Evolutionary conservation across 2,113 vertebrate genomes (phyloP), one percentile per base, ranked within the genome.

Genomic region (Onychorhynchus coronatus): DNA sequence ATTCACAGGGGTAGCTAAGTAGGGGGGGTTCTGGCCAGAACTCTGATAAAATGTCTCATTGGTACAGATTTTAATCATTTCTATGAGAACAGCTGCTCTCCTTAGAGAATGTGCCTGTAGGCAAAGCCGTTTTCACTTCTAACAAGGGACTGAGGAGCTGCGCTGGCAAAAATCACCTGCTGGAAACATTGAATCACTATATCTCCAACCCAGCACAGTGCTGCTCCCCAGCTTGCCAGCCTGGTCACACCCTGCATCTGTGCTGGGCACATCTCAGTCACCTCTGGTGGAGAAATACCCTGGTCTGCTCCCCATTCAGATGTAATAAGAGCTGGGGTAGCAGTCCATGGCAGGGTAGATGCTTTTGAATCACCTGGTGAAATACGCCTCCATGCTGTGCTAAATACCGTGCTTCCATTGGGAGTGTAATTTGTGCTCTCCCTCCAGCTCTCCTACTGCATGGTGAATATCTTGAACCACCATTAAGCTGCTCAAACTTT

Each of bases 1-100:
- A 91, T 63, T 75, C 81, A 68, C 17, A n/a, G 66, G 41, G 79
- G 66, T 88, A 91, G 61, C 44, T 55, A 68, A 74, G 55, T 23
- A 71, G 56, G 42, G 33, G 61, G 21, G 33, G 2, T 77, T 88
- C 90, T 93, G 88, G 91, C 74, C 87, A 88, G 66, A 89, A 76
- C 23, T 59, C 85, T 93, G 95, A 93, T 96, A 96, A 95, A 96
- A 94, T 63, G 47, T 84, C 95, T 90, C 19, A 0, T 76, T 95
- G 82, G 93, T 96, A 85, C 39, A 83, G 59, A 90, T 86, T 95
- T 86, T 87, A 94, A 91, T 82, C 44, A 0, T n/a, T 96, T 80
- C 73, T 94, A 90, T 90, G 88, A 91, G 91, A 91, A 85, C 90
- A 96, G 88, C 93, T 97, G 94, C 85, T 94, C 67, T 85, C 95